Conservation (phyloP, 2,797 vertebrate genomes). For the Artibeus jamaicensis region DNA sequence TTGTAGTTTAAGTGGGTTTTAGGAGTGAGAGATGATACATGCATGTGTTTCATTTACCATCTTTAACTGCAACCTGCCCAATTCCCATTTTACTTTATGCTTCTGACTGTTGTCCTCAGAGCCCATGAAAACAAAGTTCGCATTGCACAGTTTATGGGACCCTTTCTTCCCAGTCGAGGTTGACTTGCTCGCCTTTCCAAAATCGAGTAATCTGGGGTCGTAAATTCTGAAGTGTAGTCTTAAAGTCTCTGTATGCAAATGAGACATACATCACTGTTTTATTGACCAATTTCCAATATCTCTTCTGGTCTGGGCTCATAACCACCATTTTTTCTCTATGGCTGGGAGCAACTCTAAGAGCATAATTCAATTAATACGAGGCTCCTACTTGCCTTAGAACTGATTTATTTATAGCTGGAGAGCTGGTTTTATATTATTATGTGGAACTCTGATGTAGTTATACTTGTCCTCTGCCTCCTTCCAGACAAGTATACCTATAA, state of each 20-base stretch:
- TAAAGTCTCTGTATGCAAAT: background rate
- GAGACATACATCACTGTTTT: background rate
- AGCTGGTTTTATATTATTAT: background rate
- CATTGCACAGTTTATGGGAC: background rate
- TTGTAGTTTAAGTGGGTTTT: background rate
- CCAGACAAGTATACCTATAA: background rate
- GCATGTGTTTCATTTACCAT: background rate
- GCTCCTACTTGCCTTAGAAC: background rate
- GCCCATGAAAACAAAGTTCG: conserved; percentile 17
- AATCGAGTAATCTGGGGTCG: background rate
- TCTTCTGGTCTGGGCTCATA: background rate
- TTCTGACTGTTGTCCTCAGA: background rate
- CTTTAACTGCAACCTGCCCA: background rate
- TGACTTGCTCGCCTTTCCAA: background rate
- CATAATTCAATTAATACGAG: background rate
- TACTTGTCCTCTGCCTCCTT: background rate
- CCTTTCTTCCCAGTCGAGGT: background rate
- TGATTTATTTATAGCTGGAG: background rate
- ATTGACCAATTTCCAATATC: background rate
- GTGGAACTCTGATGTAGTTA: background rate
- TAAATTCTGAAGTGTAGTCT: background rate
- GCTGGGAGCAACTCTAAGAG: background rate
- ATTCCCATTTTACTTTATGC: background rate
- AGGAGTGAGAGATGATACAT: background rate
- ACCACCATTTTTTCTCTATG: background rate